phyloP scores from a whole-genome alignment of 2,888 invertebrate species.

The Ormyrus thymus region DNA sequence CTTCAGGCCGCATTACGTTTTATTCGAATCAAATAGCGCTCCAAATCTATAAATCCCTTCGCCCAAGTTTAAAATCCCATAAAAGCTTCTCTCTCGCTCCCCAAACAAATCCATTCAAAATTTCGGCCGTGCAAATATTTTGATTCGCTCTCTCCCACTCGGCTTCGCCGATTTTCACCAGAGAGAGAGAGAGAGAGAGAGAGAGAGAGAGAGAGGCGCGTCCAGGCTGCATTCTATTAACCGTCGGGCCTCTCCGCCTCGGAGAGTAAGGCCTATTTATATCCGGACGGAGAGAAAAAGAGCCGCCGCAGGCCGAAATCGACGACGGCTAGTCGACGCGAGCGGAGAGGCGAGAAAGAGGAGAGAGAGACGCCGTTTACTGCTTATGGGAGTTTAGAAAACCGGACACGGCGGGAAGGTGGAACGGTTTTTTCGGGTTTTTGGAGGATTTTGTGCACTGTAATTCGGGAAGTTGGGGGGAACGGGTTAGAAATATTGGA shows the following conservation, averaged over 20 bases:
- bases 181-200: too few relatives aligned
- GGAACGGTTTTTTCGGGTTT: too few relatives aligned
- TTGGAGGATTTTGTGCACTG: too few relatives aligned
- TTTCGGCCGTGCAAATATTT: constrained; percentile 26
- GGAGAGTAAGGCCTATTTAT: constrained; percentile 24
- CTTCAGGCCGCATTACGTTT: too few relatives aligned
- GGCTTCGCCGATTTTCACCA: too few relatives aligned
- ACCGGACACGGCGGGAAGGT: too few relatives aligned
- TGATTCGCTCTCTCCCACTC: constrained; percentile 17
- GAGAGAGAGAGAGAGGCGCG: constrained; percentile 13
- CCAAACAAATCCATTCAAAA: background rate
- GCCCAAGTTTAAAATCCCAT: too few relatives aligned
- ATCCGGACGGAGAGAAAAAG: constrained; percentile 4
- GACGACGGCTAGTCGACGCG: background rate
- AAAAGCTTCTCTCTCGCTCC: too few relatives aligned
- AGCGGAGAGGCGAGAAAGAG: background rate
- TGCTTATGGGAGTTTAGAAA: background rate
- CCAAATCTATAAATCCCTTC: too few relatives aligned
- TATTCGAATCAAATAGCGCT: too few relatives aligned
- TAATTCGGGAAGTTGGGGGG: too few relatives aligned
- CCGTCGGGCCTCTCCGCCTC: constrained; percentile 15
- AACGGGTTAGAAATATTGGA: too few relatives aligned
- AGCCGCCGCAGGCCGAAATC: constrained; percentile 16
- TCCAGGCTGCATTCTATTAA: constrained; percentile 42
- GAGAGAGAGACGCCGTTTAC: background rate